phyloP scores from a whole-genome alignment of 2,113 vertebrate genomes.

The Lagopus muta region DNA sequence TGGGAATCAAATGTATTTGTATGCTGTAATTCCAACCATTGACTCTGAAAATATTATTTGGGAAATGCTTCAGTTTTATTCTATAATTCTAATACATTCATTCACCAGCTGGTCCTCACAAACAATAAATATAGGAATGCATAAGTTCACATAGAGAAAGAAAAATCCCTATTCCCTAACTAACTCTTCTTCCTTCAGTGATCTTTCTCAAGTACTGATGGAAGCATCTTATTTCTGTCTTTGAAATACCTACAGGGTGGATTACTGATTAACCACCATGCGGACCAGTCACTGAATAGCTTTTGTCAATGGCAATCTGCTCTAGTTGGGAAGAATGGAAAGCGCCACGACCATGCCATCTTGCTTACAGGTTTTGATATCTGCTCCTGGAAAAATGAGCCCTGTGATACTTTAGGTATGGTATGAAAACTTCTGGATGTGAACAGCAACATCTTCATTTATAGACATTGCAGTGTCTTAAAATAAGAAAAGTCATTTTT shows the following conservation, averaged over 20 bases:
- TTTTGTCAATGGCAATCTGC: constrained; percentile 99
- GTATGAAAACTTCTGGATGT: background rate
- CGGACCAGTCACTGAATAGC: constrained; percentile 96
- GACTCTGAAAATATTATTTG: background rate
- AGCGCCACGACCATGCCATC: constrained; percentile 94
- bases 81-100: background rate
- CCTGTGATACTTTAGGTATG: constrained; percentile 96
- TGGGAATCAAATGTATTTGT: background rate
- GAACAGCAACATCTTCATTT: background rate
- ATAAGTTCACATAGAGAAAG: background rate
- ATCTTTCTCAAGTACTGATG: background rate
- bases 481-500: background rate
- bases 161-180: background rate
- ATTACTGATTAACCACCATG: constrained; percentile 92
- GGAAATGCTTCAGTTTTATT: background rate
- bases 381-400: constrained; percentile 99
- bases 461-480: background rate
- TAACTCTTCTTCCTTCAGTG: background rate
- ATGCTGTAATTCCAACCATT: background rate
- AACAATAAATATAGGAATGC: background rate
- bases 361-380: constrained; percentile 97
- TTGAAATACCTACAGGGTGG: constrained; percentile 81
- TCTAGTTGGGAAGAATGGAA: constrained; percentile 90
- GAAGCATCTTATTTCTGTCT: constrained; percentile 12
- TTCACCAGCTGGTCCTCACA: background rate